Evolutionary conservation across 2,888 invertebrate genomes (phyloP), one percentile per base, ranked within the genome.

Genomic region (Mechanitis mazaeus): DNA sequence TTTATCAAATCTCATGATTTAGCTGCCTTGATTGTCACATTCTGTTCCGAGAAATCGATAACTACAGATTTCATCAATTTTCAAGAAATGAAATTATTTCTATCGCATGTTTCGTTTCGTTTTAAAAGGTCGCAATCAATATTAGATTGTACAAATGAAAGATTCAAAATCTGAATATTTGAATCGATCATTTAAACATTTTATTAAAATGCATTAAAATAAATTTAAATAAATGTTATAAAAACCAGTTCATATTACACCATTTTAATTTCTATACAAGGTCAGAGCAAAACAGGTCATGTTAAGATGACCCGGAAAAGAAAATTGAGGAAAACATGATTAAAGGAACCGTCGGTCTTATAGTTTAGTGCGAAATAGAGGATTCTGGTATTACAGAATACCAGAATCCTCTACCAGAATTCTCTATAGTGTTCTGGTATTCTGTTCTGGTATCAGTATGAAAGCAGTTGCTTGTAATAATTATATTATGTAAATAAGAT

Each of bases 241-340:
- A 31, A 31, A 31, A 50, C 50, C 31, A 31, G 50, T 35, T 54
- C 38, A 57, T 55, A 56, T 56, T 57, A 55, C 9, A 38, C 55
- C 5, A 28, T 59, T 64, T 55, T 61, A 46, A 59, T 50, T 50
- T 11, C n/a, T 58, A 61, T 42, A 60, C 59, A 66, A 66, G 66
- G 64, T 62, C 57, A 66, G 35, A 60, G 42, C 31, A 56, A 66
- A 66, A 59, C 60, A 64, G 66, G 66, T 64, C 66, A 64, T 60
- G 66, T 63, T 50, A 60, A 58, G 61, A 62, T 66, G 66, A 66
- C 66, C 64, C 56, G 62, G 62, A 64, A 63, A 66, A 66, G 54
- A 64, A 64, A 64, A 66, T 62, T 66, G 60, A 62, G 61, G 56
- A 57, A 63, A 28, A 50, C 50, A 50, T 50, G 7, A 50, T 50